Percentiles rank a stretch among this genome's conserved stretches.
Conservation (phyloP, 2,888 invertebrate genomes). For the Eristalis pertinax region DNA sequence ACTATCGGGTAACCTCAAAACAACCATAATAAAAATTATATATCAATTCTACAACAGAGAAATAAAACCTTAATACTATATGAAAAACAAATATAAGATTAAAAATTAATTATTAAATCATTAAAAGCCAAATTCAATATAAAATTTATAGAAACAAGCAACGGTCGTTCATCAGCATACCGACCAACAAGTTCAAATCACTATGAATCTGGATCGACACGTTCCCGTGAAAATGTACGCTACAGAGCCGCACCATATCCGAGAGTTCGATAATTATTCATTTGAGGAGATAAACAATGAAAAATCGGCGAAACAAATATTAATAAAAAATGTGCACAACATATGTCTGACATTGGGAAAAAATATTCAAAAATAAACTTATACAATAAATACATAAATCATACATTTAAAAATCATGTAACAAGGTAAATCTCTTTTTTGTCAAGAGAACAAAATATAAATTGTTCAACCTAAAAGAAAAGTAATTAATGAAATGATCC, state of each 20-base stretch:
- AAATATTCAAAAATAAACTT: constrained; percentile 35
- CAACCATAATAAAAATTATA: constrained; percentile 36
- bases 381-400: constrained; percentile 18
- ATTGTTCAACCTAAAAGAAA: constrained; percentile 18
- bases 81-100: constrained; percentile 42
- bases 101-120: constrained; percentile 63
- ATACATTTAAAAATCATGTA: constrained; percentile 27
- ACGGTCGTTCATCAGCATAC: constrained; percentile 81
- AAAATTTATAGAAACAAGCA: constrained; percentile 81
- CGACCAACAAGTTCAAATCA: constrained; percentile 80
- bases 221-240: constrained; percentile 80
- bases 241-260: constrained; percentile 81
- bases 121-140: constrained; percentile 77
- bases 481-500: background rate
- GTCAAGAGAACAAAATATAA: constrained; percentile 17
- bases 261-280: constrained; percentile 79
- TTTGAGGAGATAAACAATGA: constrained; percentile 30
- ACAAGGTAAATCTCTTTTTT: constrained; percentile 31
- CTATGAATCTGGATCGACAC: constrained; percentile 79
- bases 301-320: constrained; percentile 25
- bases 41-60: constrained; percentile 24
- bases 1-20: constrained; percentile 27
- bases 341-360: constrained; percentile 41
- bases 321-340: constrained; percentile 39
- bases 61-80: constrained; percentile 18